Percentiles rank a stretch among this genome's conserved stretches.
Evolutionary conservation across 2,113 vertebrate species (phyloP).

Genomic region (Phocoena phocoena): DNA sequence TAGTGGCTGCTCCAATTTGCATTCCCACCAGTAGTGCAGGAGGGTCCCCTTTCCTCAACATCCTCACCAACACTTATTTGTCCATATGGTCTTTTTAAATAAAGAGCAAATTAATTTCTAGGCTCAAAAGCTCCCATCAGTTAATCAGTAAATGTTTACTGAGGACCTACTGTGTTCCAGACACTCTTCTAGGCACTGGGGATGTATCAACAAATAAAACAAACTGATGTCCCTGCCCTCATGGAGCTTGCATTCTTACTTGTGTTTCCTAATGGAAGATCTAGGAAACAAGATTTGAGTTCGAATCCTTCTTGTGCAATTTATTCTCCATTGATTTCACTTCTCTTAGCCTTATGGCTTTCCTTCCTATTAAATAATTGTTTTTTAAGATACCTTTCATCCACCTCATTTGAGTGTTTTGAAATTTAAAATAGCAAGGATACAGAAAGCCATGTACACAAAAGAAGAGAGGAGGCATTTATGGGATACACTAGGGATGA

Average conservation of each 20-base stretch:
- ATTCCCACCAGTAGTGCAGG: background rate
- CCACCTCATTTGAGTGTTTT: background rate
- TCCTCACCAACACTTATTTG: background rate
- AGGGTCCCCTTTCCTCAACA: background rate
- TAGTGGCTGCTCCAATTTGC: background rate
- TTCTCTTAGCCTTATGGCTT: background rate
- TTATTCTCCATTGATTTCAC: background rate
- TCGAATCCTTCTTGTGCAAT: background rate
- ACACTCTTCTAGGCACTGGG: background rate
- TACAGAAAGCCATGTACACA: background rate
- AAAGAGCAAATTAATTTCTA: background rate
- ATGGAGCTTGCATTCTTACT: background rate
- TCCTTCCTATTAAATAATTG: background rate
- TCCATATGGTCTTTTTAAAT: background rate
- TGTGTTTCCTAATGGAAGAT: background rate
- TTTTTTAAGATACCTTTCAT: background rate
- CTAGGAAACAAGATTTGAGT: background rate
- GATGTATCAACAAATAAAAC: background rate
- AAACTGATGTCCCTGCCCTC: background rate
- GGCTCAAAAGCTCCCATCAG: background rate
- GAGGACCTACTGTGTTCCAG: background rate
- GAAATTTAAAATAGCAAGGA: background rate
- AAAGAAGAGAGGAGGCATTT: background rate
- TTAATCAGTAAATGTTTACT: background rate
- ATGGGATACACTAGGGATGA: too few species aligned